Percentiles rank a stretch among this genome's conserved stretches.
These are phyloP conservation scores for Drosophila asahinai DNA, from an alignment of 1,140 invertebrate species.

Conservation along the genomic window DNA sequence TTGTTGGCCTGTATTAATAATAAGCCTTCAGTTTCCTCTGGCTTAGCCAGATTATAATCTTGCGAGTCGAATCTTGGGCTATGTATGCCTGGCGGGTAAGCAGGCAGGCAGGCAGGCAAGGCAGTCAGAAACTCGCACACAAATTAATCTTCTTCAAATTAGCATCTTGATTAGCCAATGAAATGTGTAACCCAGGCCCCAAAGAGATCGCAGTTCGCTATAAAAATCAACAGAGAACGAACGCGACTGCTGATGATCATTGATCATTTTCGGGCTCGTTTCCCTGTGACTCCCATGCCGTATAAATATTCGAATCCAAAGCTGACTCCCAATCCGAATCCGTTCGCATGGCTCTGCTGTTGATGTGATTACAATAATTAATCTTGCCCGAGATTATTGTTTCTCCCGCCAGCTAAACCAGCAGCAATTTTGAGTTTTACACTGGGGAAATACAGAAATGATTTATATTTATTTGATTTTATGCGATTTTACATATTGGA, in stretches of 20 bases:
- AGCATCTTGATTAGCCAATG: conserved; percentile 84
- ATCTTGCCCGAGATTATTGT: conserved; percentile 80
- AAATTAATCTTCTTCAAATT: conserved; percentile 85
- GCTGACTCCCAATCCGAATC: conserved; percentile 22
- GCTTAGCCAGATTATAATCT: conserved; percentile 67
- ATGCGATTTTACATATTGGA: background rate
- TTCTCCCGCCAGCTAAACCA: conserved; percentile 51
- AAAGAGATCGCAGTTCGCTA: conserved; percentile 56
- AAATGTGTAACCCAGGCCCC: conserved; percentile 78
- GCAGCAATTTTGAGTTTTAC: conserved; percentile 33
- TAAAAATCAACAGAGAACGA: conserved; percentile 76
- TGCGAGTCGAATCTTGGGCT: conserved; percentile 32
- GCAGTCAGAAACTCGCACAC: conserved; percentile 62
- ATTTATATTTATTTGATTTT: background rate
- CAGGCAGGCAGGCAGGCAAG: background rate
- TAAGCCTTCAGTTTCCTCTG: conserved; percentile 62
- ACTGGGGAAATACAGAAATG: background rate
- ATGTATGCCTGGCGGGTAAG: conserved; percentile 56
- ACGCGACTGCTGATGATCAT: conserved; percentile 63
- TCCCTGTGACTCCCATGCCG: conserved; percentile 21
- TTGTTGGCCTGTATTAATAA: conserved; percentile 66
- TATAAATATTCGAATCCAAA: conserved; percentile 13
- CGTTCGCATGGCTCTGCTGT: conserved; percentile 73
- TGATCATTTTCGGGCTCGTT: conserved; percentile 67
- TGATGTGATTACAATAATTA: conserved; percentile 85